Conservation (phyloP, 2,113 vertebrate species). For the Corythaixoides concolor region DNA sequence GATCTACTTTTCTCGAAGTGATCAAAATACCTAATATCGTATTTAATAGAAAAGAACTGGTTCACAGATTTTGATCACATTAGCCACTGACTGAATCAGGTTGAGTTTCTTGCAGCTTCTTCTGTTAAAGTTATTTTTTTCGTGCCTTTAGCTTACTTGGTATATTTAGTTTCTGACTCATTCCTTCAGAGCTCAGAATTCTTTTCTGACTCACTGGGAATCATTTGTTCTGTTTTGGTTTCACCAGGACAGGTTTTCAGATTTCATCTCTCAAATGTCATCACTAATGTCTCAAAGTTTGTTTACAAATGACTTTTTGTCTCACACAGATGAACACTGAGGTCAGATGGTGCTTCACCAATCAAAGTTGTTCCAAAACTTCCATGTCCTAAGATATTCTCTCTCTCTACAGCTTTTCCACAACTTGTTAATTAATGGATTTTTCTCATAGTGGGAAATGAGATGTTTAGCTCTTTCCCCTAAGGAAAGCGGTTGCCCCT, state of each 20-base stretch:
- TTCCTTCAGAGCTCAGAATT: constrained; percentile 64
- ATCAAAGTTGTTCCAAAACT: not conserved
- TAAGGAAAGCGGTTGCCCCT: not conserved
- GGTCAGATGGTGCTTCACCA: not conserved
- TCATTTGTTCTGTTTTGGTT: constrained; percentile 66
- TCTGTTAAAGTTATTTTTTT: constrained; percentile 37
- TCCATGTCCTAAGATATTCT: not conserved
- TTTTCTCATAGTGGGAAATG: not conserved
- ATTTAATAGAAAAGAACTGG: not conserved
- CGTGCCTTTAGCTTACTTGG: constrained; percentile 41
- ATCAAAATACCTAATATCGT: not conserved
- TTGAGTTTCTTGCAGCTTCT: constrained; percentile 42
- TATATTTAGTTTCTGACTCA: constrained; percentile 80
- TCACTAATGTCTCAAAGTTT: constrained; percentile 44
- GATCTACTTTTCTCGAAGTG: not conserved
- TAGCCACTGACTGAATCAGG: constrained; percentile 59
- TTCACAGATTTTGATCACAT: constrained; percentile 50
- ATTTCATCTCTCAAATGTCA: constrained; percentile 61
- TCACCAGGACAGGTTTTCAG: constrained; percentile 57
- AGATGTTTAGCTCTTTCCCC: not conserved
- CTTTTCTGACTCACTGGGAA: constrained; percentile 71
- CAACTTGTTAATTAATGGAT: not conserved
- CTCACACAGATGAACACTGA: not conserved
- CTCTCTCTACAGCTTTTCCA: not conserved
- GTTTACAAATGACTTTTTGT: constrained; percentile 61